These are phyloP conservation scores for Melanophora roralis DNA, from an alignment of 2,888 invertebrate genomes.

Conservation along the genomic window DNA sequence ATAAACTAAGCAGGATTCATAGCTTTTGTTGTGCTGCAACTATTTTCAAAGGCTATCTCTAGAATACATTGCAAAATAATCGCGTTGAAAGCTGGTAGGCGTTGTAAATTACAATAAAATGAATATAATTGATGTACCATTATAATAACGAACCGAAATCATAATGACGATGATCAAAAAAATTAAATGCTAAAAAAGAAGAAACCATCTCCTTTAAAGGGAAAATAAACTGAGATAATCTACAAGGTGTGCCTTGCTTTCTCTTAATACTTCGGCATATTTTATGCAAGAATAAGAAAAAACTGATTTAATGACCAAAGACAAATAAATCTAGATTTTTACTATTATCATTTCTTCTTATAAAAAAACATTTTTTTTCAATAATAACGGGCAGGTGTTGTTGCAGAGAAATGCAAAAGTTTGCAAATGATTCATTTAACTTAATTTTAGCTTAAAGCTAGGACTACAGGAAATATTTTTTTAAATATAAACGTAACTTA, in stretches of 20 bases:
- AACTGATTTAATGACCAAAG: slow-evolving; percentile 36
- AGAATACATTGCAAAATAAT: slow-evolving; percentile 54
- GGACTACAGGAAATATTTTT: too few species aligned
- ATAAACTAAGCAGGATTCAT: slow-evolving; percentile 32
- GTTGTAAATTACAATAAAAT: slow-evolving; percentile 63
- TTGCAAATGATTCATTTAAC: background rate
- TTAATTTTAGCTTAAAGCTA: too few species aligned
- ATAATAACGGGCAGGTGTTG: slow-evolving; percentile 35
- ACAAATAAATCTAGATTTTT: background rate
- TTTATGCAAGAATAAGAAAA: slow-evolving; percentile 13
- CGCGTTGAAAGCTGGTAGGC: slow-evolving; percentile 63
- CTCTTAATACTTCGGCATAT: background rate
- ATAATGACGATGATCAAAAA: slow-evolving; percentile 17
- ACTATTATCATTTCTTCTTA: background rate
- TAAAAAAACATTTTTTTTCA: slow-evolving; percentile 15
- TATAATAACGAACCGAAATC: slow-evolving; percentile 19
- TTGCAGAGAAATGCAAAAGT: background rate
- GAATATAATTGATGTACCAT: slow-evolving; percentile 62
- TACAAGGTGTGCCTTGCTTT: slow-evolving; percentile 21
- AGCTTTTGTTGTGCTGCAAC: slow-evolving; percentile 27
- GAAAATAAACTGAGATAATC: slow-evolving; percentile 49
- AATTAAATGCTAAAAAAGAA: slow-evolving; percentile 17
- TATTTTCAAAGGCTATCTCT: slow-evolving; percentile 54
- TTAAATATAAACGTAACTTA: too few species aligned
- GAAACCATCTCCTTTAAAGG: slow-evolving; percentile 26